Conservation (phyloP, 2,888 invertebrate genomes). For the Chorisops tibialis region DNA sequence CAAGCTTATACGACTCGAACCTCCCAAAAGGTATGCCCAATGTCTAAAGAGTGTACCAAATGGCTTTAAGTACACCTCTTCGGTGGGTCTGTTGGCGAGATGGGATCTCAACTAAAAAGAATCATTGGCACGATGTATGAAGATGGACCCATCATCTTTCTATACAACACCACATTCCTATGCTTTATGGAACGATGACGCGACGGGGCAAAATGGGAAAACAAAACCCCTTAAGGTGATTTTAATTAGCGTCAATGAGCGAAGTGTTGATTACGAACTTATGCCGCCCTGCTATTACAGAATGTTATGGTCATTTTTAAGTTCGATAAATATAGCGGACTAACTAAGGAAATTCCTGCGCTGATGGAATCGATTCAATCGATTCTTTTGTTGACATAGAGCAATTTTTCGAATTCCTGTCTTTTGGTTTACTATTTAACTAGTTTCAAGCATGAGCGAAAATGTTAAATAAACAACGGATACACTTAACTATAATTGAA, state of each 20-base stretch:
- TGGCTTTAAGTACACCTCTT: not conserved
- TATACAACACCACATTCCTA: too few relatives aligned
- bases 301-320: slow-evolving; percentile 14
- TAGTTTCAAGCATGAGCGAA: slow-evolving; percentile 29
- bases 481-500: slow-evolving; percentile 14
- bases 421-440: slow-evolving; percentile 26
- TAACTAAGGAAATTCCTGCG: not conserved
- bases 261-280: slow-evolving; percentile 33
- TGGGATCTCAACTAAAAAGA: not conserved
- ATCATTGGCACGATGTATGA: slow-evolving; percentile 20
- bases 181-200: not conserved
- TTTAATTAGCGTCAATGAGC: slow-evolving; percentile 34
- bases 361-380: not conserved
- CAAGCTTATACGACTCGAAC: not conserved
- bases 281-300: slow-evolving; percentile 20
- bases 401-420: slow-evolving; percentile 28
- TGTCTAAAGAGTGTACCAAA: not conserved
- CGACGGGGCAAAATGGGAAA: not conserved
- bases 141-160: not conserved
- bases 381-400: slow-evolving; percentile 12
- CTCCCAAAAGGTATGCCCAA: slow-evolving; percentile 8
- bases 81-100: not conserved
- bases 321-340: not conserved
- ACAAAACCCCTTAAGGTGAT: slow-evolving; percentile 30
- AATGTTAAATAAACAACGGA: slow-evolving; percentile 19